Conservation (phyloP, 2,113 vertebrate species). For the Peromyscus californicus region DNA sequence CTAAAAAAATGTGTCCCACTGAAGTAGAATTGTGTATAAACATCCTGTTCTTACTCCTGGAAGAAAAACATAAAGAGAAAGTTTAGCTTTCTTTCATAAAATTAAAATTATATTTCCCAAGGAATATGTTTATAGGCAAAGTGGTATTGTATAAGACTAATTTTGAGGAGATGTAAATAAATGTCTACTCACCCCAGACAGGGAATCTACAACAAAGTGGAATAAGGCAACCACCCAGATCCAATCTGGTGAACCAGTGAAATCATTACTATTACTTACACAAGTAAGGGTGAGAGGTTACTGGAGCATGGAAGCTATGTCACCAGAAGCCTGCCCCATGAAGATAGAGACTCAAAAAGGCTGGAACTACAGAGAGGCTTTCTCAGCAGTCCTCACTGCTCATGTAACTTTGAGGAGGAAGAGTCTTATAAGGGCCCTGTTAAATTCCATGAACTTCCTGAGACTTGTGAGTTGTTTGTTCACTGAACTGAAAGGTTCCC, state of each 20-base stretch:
- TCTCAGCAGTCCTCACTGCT: background rate
- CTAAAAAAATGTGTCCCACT: background rate
- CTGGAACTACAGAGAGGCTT: background rate
- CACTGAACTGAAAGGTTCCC: background rate
- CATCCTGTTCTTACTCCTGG: background rate
- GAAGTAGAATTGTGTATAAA: background rate
- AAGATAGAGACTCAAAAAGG: background rate
- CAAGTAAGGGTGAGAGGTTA: too few relatives aligned
- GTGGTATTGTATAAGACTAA: background rate
- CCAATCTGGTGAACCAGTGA: background rate
- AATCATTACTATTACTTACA: background rate
- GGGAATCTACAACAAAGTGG: background rate
- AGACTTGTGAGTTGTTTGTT: background rate
- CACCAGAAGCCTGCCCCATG: background rate
- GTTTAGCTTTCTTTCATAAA: background rate
- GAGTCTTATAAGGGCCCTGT: background rate
- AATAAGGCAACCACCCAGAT: background rate
- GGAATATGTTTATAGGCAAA: conserved; percentile 14
- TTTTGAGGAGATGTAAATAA: background rate
- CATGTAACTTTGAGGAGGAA: background rate
- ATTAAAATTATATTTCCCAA: conserved; percentile 41
- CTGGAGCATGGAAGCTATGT: background rate
- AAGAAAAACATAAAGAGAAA: too few relatives aligned
- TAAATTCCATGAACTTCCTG: background rate
- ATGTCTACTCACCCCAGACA: background rate